Conservation (phyloP, 2,888 invertebrate genomes). For the Lobophora halterata region DNA sequence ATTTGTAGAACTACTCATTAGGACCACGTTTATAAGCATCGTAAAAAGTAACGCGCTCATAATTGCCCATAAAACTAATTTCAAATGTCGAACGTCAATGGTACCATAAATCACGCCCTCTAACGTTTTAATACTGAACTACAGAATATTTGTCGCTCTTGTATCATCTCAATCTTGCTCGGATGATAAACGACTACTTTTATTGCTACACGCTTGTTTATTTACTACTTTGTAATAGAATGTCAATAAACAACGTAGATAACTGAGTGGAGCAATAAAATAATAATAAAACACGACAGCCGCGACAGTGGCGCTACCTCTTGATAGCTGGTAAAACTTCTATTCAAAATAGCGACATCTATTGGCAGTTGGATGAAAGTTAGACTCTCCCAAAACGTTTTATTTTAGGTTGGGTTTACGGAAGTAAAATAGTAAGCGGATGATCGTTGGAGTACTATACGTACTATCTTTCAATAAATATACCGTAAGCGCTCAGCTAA, state of each 20-base stretch:
- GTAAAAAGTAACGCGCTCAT: conserved; percentile 67
- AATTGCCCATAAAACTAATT: conserved; percentile 63
- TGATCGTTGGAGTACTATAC: conserved; percentile 14
- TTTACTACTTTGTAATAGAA: conserved; percentile 68
- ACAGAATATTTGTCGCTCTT: conserved; percentile 53
- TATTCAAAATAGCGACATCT: conserved; percentile 57
- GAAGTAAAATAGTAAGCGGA: conserved; percentile 12
- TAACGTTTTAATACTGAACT: conserved; percentile 55
- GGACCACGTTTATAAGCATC: conserved; percentile 62
- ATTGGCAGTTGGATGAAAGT: conserved; percentile 50
- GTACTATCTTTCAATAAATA: conserved; percentile 26
- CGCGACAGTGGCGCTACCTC: conserved; percentile 46
- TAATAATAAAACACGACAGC: conserved; percentile 57
- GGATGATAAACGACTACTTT: conserved; percentile 66
- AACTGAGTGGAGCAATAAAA: conserved; percentile 57
- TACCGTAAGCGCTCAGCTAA: conserved; percentile 27
- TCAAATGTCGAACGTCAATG: conserved; percentile 60
- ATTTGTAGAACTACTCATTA: conserved; percentile 63
- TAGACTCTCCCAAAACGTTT: conserved; percentile 35
- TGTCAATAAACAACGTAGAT: conserved; percentile 66
- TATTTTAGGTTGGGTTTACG: conserved; percentile 20
- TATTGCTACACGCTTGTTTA: conserved; percentile 67
- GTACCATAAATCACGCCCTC: conserved; percentile 69
- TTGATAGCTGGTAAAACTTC: conserved; percentile 35
- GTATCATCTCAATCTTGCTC: conserved; percentile 65